phyloP scores from a whole-genome alignment of 2,113 vertebrate genomes.

The Larimichthys crocea region DNA sequence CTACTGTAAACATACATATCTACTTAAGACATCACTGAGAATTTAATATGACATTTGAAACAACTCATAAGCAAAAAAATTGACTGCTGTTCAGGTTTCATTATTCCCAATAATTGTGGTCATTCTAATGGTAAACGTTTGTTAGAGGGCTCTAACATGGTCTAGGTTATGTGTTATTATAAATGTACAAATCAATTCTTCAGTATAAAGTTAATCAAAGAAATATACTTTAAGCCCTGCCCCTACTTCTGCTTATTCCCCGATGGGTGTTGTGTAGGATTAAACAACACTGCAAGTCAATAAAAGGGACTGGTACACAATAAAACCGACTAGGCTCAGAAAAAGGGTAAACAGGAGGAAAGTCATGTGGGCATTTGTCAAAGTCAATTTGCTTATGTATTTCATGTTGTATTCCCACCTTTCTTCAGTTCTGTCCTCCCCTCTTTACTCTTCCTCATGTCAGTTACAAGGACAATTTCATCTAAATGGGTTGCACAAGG shows the following conservation, averaged over 20 bases:
- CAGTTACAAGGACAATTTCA: conserved; percentile 49
- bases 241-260: background rate
- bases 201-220: too few relatives aligned
- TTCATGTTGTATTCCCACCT: conserved; percentile 2
- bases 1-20: too few relatives aligned
- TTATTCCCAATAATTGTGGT: too few relatives aligned
- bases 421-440: background rate
- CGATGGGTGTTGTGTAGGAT: background rate
- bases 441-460: conserved; percentile 37
- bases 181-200: background rate
- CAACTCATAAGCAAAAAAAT: too few relatives aligned
- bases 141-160: too few relatives aligned
- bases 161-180: too few relatives aligned
- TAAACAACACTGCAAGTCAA: background rate
- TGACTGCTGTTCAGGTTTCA: too few relatives aligned
- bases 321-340: background rate
- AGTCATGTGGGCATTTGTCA: conserved; percentile 26
- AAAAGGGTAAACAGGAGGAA: background rate
- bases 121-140: too few relatives aligned
- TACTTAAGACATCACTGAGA: too few relatives aligned
- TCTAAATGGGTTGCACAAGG: conserved; percentile 59
- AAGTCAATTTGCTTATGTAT: background rate
- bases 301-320: conserved; percentile 12
- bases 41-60: too few relatives aligned
- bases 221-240: conserved; percentile 12